Conservation (phyloP, 2,113 vertebrate species). For the Cyprinodon brontotheroides region DNA sequence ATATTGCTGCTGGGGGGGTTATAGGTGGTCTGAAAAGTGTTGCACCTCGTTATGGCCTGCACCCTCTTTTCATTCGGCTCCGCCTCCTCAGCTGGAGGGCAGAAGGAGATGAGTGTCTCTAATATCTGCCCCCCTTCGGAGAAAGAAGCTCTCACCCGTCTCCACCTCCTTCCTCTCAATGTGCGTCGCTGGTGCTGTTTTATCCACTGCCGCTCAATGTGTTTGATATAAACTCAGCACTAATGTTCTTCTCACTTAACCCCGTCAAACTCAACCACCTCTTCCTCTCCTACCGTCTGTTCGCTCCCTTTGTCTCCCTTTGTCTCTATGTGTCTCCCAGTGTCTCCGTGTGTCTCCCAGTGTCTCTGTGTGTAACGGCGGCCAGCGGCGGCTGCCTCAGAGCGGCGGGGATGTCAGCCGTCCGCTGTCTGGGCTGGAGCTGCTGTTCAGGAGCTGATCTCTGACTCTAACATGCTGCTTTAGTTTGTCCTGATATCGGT, state of each 20-base stretch:
- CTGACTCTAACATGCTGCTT: too few relatives aligned
- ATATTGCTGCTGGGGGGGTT: conserved; percentile 50
- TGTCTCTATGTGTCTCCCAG: too few relatives aligned
- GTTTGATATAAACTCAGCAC: conserved; percentile 66
- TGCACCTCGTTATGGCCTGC: conserved; percentile 26
- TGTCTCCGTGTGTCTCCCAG: too few relatives aligned
- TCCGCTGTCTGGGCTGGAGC: background rate
- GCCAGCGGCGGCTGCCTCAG: conserved; percentile 30
- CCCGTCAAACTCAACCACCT: conserved; percentile 72
- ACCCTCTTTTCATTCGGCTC: conserved; percentile 2
- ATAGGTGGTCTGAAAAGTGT: background rate
- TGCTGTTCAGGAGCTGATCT: background rate
- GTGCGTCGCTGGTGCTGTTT: conserved; percentile 45
- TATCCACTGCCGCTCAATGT: conserved; percentile 62
- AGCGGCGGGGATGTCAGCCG: conserved; percentile 21
- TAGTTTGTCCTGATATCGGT: too few relatives aligned
- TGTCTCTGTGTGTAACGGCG: conserved; percentile 43
- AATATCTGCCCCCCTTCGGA: conserved; percentile 64
- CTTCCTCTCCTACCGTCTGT: conserved; percentile 10
- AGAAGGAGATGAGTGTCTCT: conserved; percentile 76
- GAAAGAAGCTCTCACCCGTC: conserved; percentile 27
- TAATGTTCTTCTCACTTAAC: conserved; percentile 73
- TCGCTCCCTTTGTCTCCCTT: conserved; percentile 1
- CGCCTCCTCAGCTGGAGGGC: conserved; percentile 49
- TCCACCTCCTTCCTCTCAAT: conserved; percentile 38